phyloP scores from a whole-genome alignment of 2,888 invertebrate genomes.

The Xanthia togata region DNA sequence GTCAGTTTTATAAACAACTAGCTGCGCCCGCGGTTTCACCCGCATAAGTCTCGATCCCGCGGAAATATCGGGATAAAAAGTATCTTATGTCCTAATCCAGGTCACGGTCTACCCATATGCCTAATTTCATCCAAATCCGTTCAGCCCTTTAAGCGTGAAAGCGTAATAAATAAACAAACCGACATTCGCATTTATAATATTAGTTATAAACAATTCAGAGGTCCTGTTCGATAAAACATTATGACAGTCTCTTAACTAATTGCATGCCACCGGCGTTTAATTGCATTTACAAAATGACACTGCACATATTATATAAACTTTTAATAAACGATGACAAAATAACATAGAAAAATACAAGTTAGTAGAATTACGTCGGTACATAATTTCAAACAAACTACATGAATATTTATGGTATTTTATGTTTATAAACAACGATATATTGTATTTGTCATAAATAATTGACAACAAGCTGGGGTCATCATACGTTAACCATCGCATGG shows the following conservation, averaged over 20 bases:
- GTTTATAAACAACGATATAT: conserved; percentile 66
- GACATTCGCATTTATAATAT: too few species aligned
- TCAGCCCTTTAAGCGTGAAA: too few species aligned
- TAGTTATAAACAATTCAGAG: neutral
- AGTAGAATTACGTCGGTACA: conserved; percentile 9
- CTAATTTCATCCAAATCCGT: too few species aligned
- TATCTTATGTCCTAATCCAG: too few species aligned
- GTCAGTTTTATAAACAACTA: neutral
- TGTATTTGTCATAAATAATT: conserved; percentile 79
- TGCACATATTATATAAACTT: conserved; percentile 19
- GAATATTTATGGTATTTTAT: conserved; percentile 59
- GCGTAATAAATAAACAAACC: too few species aligned
- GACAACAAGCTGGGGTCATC: conserved; percentile 86
- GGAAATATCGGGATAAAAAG: too few species aligned
- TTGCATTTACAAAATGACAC: conserved; percentile 27
- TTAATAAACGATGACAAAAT: conserved; percentile 48
- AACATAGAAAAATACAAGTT: conserved; percentile 18
- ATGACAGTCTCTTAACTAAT: conserved; percentile 27
- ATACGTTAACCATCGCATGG: conserved; percentile 83
- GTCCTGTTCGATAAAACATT: conserved; percentile 16
- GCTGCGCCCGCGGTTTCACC: too few species aligned
- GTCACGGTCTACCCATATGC: too few species aligned
- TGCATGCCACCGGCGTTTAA: conserved; percentile 10
- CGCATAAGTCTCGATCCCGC: too few species aligned
- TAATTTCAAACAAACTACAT: conserved; percentile 33